Conservation (phyloP, 2,888 invertebrate species). For the Chalcosyrphus nemorum region DNA sequence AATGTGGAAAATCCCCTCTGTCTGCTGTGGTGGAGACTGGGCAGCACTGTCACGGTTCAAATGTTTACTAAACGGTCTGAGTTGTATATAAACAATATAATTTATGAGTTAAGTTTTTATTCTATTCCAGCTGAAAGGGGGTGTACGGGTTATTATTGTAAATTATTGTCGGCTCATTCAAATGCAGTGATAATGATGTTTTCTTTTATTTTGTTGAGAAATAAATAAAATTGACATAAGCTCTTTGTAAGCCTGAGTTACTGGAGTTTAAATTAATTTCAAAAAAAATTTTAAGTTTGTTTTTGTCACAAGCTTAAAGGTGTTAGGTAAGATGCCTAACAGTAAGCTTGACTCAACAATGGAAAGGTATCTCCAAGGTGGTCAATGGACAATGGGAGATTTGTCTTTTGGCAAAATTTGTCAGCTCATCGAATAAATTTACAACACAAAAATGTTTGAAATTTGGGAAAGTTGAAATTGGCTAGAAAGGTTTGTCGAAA, state of each 20-base stretch:
- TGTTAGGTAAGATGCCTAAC: too few relatives aligned
- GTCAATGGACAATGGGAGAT: too few relatives aligned
- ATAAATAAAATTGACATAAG: constrained; percentile 28
- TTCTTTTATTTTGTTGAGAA: constrained; percentile 16
- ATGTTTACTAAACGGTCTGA: constrained; percentile 50
- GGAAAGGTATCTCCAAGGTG: too few relatives aligned
- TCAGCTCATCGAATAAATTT: too few relatives aligned
- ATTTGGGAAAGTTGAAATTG: too few relatives aligned
- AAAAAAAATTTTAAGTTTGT: neutral
- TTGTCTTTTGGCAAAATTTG: too few relatives aligned
- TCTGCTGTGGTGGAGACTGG: neutral
- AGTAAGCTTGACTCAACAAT: too few relatives aligned
- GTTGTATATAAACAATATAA: constrained; percentile 37
- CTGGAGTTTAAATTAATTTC: neutral
- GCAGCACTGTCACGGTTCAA: constrained; percentile 42
- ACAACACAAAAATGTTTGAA: too few relatives aligned
- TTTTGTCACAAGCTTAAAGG: too few relatives aligned
- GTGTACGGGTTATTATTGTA: constrained; percentile 7
- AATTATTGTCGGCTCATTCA: constrained; percentile 18
- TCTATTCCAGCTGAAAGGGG: neutral
- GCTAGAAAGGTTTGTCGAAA: too few relatives aligned
- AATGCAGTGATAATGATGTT: constrained; percentile 26
- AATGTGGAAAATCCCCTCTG: constrained; percentile 33
- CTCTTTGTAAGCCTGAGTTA: constrained; percentile 17
- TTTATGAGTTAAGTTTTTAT: constrained; percentile 3